Evolutionary conservation across 2,797 vertebrate species (phyloP).

Genomic region (Melanotaenia nigrans): DNA sequence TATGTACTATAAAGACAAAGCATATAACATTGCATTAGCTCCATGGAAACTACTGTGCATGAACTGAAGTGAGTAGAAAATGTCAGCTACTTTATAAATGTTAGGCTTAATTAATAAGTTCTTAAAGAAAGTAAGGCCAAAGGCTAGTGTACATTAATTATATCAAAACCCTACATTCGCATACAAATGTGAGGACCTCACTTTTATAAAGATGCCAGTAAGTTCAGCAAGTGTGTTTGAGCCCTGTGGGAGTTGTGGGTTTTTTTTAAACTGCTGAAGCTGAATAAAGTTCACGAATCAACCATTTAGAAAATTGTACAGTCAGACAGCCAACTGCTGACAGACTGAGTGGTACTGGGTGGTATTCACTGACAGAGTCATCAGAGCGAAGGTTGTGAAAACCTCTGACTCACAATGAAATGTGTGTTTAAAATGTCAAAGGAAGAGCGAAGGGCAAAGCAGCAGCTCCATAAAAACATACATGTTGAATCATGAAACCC

Average conservation of each 20-base stretch:
- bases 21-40: constrained; percentile 44
- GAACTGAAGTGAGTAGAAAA: constrained; percentile 17
- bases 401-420: constrained; percentile 52
- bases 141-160: not conserved
- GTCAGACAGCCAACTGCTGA: constrained; percentile 56
- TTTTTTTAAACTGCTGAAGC: constrained; percentile 31
- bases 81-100: constrained; percentile 25
- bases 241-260: constrained; percentile 31
- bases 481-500: constrained; percentile 64
- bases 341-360: constrained; percentile 40
- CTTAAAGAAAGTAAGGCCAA: constrained; percentile 10
- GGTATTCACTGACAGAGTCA: constrained; percentile 36
- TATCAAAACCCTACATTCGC: not conserved
- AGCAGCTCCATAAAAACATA: constrained; percentile 41
- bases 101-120: constrained; percentile 14
- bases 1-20: constrained; percentile 82
- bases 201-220: constrained; percentile 17
- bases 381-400: constrained; percentile 55
- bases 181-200: not conserved
- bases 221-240: constrained; percentile 47
- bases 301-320: constrained; percentile 48
- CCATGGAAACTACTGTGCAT: constrained; percentile 13
- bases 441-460: constrained; percentile 36
- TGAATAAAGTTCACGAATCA: constrained; percentile 49
- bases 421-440: constrained; percentile 56